Base-by-base conservation (phyloP, 2,113 vertebrate genomes). In the Oreochromis aureus region DNA sequence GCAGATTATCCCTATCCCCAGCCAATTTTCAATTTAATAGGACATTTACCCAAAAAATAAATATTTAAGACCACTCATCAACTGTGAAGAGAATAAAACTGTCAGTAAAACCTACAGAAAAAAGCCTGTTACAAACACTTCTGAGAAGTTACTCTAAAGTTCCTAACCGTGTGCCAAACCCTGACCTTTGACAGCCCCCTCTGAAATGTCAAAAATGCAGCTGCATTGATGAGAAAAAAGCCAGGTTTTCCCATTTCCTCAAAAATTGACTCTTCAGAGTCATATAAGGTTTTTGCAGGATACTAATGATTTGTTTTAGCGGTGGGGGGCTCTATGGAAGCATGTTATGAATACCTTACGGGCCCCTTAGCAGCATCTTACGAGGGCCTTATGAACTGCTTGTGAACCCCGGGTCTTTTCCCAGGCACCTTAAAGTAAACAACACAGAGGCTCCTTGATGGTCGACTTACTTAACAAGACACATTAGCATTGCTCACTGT, bases 301-400 rank as follows among this genome's bases (percentile, higher is more conserved):
- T 93, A 89, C 94, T 95, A 95, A 95, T 94, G 94, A 92, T 94
- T 95, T 91, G 90, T 94, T 95, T 95, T 88, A 93, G 89, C 93
- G 41, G 87, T 41, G 44, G 91, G 91, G 89, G 87, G 83, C 71
- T 80, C 82, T 34, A 32, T 81, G 89, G 88, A 48, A 84, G 90
- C 91, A 91, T 89, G 90, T 92, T 92, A 91, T 92, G 91, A 93
- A 93, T 90, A 89, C 89, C 91, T 93, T 15, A 78, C 36, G 7
- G 87, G 92, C 80, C 89, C 90, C 92, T 84, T 36, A 59, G 82
- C 85, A 13, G 92, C 87, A 86, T 90, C 93, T 93, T 93, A 94
- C 81, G 80, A 93, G 92, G 88, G 84, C 34, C 87, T 54, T 82
- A 13, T 94, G 93, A 95, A 91, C 93, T 90, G 87, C 82, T 55